Percentiles rank a stretch among this genome's conserved stretches.
These are phyloP conservation scores for Neodiprion pinetum DNA, from an alignment of 1,140 invertebrate genomes.

Conservation along the genomic window DNA sequence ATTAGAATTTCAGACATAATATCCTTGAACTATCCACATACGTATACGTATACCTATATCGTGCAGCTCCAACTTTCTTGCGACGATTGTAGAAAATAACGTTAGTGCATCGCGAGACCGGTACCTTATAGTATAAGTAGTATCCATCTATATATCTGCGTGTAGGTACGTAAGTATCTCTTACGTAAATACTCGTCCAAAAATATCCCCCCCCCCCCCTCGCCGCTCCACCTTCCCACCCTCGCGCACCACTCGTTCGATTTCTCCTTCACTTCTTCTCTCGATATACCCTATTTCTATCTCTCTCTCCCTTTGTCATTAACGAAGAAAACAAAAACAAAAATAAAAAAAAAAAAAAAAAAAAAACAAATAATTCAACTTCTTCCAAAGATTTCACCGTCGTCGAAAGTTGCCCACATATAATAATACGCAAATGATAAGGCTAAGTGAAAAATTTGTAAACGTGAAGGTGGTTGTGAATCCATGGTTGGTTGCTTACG, in stretches of 20 bases:
- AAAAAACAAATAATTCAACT: background rate
- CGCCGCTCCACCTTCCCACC: background rate
- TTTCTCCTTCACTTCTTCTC: background rate
- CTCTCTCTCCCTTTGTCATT: background rate
- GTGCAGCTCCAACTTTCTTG: background rate
- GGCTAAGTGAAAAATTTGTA: too few species aligned
- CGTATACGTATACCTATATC: background rate
- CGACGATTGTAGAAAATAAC: background rate
- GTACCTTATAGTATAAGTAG: background rate
- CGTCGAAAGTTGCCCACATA: too few species aligned
- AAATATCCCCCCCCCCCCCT: background rate
- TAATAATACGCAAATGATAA: too few species aligned
- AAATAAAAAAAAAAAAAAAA: background rate
- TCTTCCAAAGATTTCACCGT: background rate
- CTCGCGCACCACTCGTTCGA: background rate
- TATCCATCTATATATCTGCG: background rate
- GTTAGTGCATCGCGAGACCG: background rate
- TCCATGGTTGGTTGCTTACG: too few species aligned
- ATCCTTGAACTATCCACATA: background rate
- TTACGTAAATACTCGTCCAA: constrained; percentile 1
- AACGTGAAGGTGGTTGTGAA: too few species aligned
- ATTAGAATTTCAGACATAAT: too few species aligned
- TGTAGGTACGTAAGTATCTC: background rate
- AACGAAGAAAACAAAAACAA: background rate
- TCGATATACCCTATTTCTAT: background rate